Evolutionary conservation across 2,113 vertebrate genomes (phyloP), one percentile per base, ranked within the genome.

Genomic region (Mixornis gularis): DNA sequence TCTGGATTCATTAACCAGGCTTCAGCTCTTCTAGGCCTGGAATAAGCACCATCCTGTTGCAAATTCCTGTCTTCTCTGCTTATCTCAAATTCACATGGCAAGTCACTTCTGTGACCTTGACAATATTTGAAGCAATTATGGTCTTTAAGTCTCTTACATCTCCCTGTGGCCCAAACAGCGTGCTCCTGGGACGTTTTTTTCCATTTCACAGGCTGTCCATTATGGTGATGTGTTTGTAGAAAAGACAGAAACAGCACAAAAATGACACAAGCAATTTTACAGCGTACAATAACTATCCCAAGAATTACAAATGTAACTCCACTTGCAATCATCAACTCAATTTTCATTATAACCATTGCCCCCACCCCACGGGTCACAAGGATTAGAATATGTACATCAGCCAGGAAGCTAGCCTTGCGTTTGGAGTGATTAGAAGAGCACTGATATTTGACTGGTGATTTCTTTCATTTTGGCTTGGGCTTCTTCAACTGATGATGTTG

Each of bases 321-420:
- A 40, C 25, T 26, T 74, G 20, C 13, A 65, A 17, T 56, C 51
- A 65, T 17, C 19, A 29, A 41, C 18, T 12, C 34, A 41, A 9
- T 66, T 40, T 55, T 58, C 10, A 12, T 49, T 30, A 13, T 13
- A 49, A 13, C 10, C 30, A 11, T 49, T 74, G 16, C 10, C 12
- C 20, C 19, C 4, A 11, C 16, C 17, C 30, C 43, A 13, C 0
- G 1, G 43, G 17, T 30, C 26, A 41, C 17, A 36, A 26, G 36
- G 17, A 20, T 58, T 65, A 66, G 25, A 26, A 12, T 43, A 41
- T 17, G 30, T 30, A 17, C 51, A 41, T 49, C 13, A 32, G 13
- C 20, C 25, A 30, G 1, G 6, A 66, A 34, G 10, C 10, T 55
- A 30, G 3, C 17, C 26, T 34, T 74, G 44, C 10, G 13, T 49